These are phyloP conservation scores for Cylindroiulus punctatus DNA, from an alignment of 2,888 invertebrate genomes.

Conservation along the genomic window DNA sequence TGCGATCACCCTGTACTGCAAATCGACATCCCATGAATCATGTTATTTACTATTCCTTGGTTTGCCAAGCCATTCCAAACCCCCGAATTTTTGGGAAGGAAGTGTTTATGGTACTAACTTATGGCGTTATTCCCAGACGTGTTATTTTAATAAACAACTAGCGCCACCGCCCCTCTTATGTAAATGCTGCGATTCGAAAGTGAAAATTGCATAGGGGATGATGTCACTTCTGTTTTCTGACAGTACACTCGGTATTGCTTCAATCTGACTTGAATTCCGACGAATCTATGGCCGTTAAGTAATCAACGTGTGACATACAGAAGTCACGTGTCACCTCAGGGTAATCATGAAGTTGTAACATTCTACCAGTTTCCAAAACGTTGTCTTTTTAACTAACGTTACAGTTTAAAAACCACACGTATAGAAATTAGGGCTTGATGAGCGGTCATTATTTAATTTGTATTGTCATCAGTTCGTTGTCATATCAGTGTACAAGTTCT, in stretches of 20 bases:
- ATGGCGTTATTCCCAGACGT: constrained; percentile 22
- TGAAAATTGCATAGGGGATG: neutral
- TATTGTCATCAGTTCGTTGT: too few species aligned
- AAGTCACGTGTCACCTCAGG: too few species aligned
- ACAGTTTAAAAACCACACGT: too few species aligned
- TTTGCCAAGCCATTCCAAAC: neutral
- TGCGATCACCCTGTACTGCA: too few species aligned
- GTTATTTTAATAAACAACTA: constrained; percentile 14
- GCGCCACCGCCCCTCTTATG: constrained; percentile 25
- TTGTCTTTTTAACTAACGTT: too few species aligned
- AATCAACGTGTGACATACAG: neutral
- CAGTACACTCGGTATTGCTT: neutral
- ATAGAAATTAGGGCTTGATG: too few species aligned
- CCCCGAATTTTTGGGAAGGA: neutral
- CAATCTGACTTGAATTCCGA: neutral
- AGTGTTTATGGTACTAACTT: neutral
- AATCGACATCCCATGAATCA: neutral
- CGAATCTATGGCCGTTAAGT: neutral
- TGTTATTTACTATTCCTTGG: neutral
- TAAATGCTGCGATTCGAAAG: neutral
- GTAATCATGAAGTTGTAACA: too few species aligned
- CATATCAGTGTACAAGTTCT: too few species aligned
- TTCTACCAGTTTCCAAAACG: too few species aligned
- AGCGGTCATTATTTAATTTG: too few species aligned
- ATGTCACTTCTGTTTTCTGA: neutral